Conservation (phyloP, 2,888 invertebrate species). For the Sphaerolaimus hirsutus region DNA sequence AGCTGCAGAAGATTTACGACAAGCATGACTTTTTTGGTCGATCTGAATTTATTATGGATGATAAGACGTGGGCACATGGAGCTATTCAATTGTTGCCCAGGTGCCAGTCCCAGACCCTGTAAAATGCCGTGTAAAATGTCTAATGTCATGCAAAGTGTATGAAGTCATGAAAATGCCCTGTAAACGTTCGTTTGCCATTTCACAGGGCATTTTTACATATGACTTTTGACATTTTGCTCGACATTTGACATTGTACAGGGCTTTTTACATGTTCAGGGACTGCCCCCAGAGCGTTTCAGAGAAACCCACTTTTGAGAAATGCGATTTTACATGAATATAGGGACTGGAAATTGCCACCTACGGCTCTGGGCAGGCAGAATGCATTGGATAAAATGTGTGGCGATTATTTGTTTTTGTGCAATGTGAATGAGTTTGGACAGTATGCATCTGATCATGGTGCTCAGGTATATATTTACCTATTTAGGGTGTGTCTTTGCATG, state of each 20-base stretch:
- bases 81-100: constrained; percentile 17
- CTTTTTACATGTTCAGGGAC: too few species aligned
- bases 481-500: too few species aligned
- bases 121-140: too few species aligned
- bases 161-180: too few species aligned
- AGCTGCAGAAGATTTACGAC: constrained; percentile 59
- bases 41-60: constrained; percentile 18
- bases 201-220: too few species aligned
- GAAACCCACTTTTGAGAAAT: constrained; percentile 39
- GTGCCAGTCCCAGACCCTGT: too few species aligned
- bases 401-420: constrained; percentile 77
- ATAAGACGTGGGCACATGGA: constrained; percentile 17
- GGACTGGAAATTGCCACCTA: constrained; percentile 63
- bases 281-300: too few species aligned
- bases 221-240: too few species aligned
- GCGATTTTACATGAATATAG: constrained; percentile 79
- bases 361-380: constrained; percentile 48
- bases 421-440: constrained; percentile 71
- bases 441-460: constrained; percentile 64
- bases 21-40: constrained; percentile 24
- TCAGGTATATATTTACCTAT: too few species aligned
- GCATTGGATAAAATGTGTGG: constrained; percentile 74
- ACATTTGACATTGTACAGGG: too few species aligned
- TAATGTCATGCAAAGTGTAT: too few species aligned
- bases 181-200: too few species aligned